Conservation (phyloP, 1,140 invertebrate species). For the Maniola jurtina region DNA sequence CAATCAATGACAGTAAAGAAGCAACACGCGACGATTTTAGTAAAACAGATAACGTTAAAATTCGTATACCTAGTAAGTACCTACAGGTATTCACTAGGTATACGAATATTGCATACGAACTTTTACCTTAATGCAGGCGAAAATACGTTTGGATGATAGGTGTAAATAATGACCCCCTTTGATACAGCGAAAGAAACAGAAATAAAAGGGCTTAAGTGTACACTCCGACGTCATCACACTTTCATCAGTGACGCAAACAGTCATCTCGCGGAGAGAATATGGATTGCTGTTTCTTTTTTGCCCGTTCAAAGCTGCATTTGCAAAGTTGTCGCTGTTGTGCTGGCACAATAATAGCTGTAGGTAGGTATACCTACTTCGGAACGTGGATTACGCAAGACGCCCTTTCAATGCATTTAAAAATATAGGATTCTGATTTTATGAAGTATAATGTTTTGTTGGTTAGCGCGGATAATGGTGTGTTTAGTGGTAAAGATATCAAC, state of each 20-base stretch:
- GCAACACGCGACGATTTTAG: too few species aligned
- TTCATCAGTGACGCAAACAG: conserved; percentile 20
- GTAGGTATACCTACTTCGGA: conserved; percentile 12
- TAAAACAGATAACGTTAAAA: too few species aligned
- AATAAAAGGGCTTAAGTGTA: conserved; percentile 22
- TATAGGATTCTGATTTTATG: too few species aligned
- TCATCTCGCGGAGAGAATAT: conserved; percentile 22
- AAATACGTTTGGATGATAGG: neutral
- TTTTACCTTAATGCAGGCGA: too few species aligned
- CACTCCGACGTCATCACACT: conserved; percentile 21
- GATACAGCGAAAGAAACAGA: conserved; percentile 1
- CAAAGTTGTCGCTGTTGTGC: conserved; percentile 21
- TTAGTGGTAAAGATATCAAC: too few species aligned
- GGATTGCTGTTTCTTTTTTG: conserved; percentile 28
- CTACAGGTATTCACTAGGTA: too few species aligned
- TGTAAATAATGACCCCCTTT: conserved; percentile 6
- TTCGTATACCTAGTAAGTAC: too few species aligned
- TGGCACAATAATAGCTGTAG: conserved; percentile 22
- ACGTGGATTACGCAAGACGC: conserved; percentile 16
- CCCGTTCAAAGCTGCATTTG: conserved; percentile 29
- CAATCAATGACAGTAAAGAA: too few species aligned
- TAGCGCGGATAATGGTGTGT: too few species aligned
- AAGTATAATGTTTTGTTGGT: too few species aligned
- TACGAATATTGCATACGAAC: too few species aligned
- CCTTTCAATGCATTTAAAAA: neutral